A percentile compares a stretch with the other conserved stretches of the same genome.
Evolutionary conservation across 2,797 vertebrate genomes (phyloP).

Genomic region (Esox lucius): DNA sequence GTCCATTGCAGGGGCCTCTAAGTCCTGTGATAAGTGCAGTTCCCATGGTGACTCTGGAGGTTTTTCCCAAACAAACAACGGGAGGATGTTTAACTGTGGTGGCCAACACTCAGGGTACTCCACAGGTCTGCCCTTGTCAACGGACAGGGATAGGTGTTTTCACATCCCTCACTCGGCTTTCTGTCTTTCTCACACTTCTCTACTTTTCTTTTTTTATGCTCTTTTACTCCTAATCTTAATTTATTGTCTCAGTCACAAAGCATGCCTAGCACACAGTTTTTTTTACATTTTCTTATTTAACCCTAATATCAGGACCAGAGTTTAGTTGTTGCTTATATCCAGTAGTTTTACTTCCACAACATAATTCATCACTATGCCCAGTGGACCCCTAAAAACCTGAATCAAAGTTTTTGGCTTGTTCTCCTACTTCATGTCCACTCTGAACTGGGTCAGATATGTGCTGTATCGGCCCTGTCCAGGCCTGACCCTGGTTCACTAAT

Average conservation of each 20-base stretch:
- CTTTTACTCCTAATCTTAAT: conserved; percentile 27
- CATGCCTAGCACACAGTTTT: not conserved
- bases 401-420: not conserved
- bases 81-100: conserved; percentile 86
- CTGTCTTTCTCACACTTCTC: conserved; percentile 26
- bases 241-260: conserved; percentile 31
- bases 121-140: conserved; percentile 79
- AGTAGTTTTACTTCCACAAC: not conserved
- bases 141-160: conserved; percentile 49
- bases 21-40: conserved; percentile 87
- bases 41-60: conserved; percentile 80
- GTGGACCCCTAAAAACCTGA: conserved; percentile 1
- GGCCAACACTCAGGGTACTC: conserved; percentile 75
- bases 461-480: conserved; percentile 25
- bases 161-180: not conserved
- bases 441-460: conserved; percentile 32
- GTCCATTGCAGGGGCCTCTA: conserved; percentile 79
- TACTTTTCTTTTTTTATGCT: conserved; percentile 13
- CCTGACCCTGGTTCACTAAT: conserved; percentile 56
- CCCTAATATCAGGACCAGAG: not conserved
- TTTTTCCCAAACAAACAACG: conserved; percentile 86
- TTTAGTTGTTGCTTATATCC: not conserved
- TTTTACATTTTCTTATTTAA: conserved; percentile 5
- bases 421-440: conserved; percentile 13
- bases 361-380: conserved; percentile 5